phyloP scores from a whole-genome alignment of 2,113 vertebrate species.

The Lethenteron reissneri region DNA sequence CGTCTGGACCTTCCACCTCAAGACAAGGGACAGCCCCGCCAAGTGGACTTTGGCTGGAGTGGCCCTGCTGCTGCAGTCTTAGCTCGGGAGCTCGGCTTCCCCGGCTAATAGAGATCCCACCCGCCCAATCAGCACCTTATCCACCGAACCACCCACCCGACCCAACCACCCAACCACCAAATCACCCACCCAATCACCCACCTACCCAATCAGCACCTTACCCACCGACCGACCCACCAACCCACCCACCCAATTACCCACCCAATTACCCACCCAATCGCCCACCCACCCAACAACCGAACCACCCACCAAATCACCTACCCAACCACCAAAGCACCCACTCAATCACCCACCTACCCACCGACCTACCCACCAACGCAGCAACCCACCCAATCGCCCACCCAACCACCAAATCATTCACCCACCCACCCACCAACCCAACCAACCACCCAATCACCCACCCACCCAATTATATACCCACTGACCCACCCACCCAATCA shows the following conservation, averaged over 20 bases:
- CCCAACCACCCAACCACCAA: not conserved
- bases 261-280: too few species aligned
- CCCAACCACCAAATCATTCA: too few species aligned
- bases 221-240: not conserved
- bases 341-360: too few species aligned
- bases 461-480: too few species aligned
- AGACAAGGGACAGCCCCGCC: slow-evolving; percentile 55
- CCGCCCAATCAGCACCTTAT: not conserved
- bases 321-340: too few species aligned
- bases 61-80: slow-evolving; percentile 58
- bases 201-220: not conserved
- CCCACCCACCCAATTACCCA: not conserved
- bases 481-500: too few species aligned
- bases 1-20: slow-evolving; percentile 76
- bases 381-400: too few species aligned
- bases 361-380: too few species aligned
- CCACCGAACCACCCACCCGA: rapidly evolving
- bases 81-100: slow-evolving; percentile 10
- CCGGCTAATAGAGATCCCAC: not conserved
- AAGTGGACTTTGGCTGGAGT: slow-evolving; percentile 80
- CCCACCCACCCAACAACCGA: too few species aligned
- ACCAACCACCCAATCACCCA: too few species aligned
- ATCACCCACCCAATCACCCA: slow-evolving; percentile 6
- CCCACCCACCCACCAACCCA: too few species aligned
- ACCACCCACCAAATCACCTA: too few species aligned